These are phyloP conservation scores for Merodon equestris DNA, from an alignment of 2,888 invertebrate species.

Conservation along the genomic window DNA sequence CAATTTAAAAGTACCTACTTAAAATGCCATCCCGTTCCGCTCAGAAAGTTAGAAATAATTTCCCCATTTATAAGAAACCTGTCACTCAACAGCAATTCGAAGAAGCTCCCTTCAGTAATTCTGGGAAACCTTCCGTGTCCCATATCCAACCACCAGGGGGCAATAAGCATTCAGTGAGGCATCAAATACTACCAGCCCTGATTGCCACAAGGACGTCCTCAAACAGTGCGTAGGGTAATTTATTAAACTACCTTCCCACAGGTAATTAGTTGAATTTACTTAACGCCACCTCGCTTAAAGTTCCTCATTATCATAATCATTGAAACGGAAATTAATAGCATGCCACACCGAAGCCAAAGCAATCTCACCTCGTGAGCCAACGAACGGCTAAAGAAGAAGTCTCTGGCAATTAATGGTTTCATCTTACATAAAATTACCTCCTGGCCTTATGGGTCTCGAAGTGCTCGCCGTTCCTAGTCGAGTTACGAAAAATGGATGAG, in stretches of 20 bases:
- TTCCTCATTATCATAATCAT: conserved; percentile 61
- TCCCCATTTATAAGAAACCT: too few relatives aligned
- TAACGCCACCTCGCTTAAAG: conserved; percentile 44
- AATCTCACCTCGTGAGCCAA: conserved; percentile 45
- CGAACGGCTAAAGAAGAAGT: conserved; percentile 15
- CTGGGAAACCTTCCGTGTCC: too few relatives aligned
- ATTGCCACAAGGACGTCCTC: conserved; percentile 27
- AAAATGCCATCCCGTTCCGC: too few relatives aligned
- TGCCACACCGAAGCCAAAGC: conserved; percentile 52
- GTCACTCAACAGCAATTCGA: too few relatives aligned
- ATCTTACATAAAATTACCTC: conserved; percentile 49
- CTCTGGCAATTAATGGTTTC: conserved; percentile 53
- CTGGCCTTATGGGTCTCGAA: neutral
- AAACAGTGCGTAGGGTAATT: conserved; percentile 40
- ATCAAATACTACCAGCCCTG: conserved; percentile 29
- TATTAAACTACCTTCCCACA: conserved; percentile 62
- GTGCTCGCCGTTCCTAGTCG: neutral
- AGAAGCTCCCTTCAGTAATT: too few relatives aligned
- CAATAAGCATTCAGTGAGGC: conserved; percentile 21
- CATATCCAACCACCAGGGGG: neutral
- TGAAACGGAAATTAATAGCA: conserved; percentile 64
- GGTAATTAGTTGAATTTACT: conserved; percentile 66
- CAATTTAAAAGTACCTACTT: too few relatives aligned
- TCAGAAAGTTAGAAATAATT: too few relatives aligned
- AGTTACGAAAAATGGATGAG: conserved; percentile 35